Evolutionary conservation across 2,797 vertebrate genomes (phyloP), one percentile per base, ranked within the genome.

Genomic region (Morelia viridis): DNA sequence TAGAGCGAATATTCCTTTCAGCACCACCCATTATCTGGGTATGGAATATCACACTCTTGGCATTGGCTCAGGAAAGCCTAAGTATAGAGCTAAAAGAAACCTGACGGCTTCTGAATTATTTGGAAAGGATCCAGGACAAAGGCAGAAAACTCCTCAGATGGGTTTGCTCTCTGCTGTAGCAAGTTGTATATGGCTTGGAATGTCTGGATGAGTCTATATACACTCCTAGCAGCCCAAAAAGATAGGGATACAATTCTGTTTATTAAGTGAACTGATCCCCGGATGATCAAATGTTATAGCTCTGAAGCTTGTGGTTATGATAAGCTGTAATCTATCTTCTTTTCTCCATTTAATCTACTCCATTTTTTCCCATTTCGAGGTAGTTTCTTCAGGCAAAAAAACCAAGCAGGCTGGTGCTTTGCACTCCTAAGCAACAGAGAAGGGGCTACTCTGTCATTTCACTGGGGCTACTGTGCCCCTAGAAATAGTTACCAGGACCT

Each of bases 31-130:
- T 50, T 13, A 50, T 65, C 10, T 50, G 26, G 12, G 50, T 62
- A 65, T 89, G 62, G 62, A 89, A 89, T 92, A 89, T 92, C 87
- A 58, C 5, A 89, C 19, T 85, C 22, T 13, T 85, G 62, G 76
- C 87, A 57, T 10, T 68, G 61, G 28, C 19, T 89, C 58, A 85
- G 22, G 60, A 35, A 50, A 84, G 41, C 13, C 71, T 92, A 92
- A 85, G 46, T 89, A 65, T 64, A 65, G 87, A 58, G 31, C 50
- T 65, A 65, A 65, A 31, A 41, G 28, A 89, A 88, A 85, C 53
- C 31, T 89, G 24, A 57, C 2, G 15, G 50, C 60, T 91, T 91
- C 58, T 85, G 50, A 92, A 57, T 89, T 61, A 92, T 91, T 83
- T 83, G 91, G 91, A 88, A 88, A 91, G 68, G 5, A 26, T 68